Conservation (phyloP, 2,113 vertebrate genomes). For the Henicopernis longicauda region DNA sequence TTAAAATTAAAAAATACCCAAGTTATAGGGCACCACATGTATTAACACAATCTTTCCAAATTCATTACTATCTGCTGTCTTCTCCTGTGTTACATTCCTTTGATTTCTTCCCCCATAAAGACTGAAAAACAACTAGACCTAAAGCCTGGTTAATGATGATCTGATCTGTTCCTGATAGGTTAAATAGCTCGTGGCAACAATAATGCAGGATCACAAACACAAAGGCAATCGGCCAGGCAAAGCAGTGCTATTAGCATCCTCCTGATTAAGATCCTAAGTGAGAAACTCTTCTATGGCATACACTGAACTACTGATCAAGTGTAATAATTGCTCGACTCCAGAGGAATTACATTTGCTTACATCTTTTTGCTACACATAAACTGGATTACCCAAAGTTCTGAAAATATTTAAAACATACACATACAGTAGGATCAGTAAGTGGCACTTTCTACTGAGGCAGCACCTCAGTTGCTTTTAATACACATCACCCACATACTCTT, state of each 20-base stretch:
- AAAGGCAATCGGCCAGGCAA: constrained; percentile 74
- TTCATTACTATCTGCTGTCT: neutral
- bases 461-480: neutral
- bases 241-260: constrained; percentile 70
- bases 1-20: neutral
- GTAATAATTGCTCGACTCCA: constrained; percentile 45
- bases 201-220: constrained; percentile 74
- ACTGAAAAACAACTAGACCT: constrained; percentile 47
- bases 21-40: neutral
- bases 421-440: neutral
- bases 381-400: constrained; percentile 68
- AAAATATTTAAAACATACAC: constrained; percentile 61
- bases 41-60: neutral
- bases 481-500: neutral
- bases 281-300: constrained; percentile 72
- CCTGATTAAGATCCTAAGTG: constrained; percentile 72
- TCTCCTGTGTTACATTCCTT: neutral
- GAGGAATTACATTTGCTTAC: constrained; percentile 75
- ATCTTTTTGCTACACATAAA: constrained; percentile 64
- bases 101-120: neutral
- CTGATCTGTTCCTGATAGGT: constrained; percentile 63
- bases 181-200: constrained; percentile 75
- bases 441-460: neutral
- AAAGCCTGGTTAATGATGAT: constrained; percentile 69
- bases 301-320: constrained; percentile 71